These are phyloP conservation scores for Carassius auratus DNA, from an alignment of 2,113 vertebrate genomes.

Conservation along the genomic window DNA sequence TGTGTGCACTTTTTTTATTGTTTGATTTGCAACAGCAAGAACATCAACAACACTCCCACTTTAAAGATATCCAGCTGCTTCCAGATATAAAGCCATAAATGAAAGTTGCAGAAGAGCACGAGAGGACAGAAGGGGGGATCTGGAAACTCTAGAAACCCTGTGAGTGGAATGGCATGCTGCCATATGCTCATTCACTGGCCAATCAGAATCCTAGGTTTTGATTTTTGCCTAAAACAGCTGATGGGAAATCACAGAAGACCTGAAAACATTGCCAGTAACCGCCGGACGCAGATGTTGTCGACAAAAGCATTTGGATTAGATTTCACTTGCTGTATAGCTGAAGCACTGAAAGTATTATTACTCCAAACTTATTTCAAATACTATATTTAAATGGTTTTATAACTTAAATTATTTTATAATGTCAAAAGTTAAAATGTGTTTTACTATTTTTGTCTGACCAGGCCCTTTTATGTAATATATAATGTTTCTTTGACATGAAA, in stretches of 20 bases:
- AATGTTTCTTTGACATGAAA: background rate
- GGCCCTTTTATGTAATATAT: background rate
- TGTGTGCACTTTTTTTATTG: conserved; percentile 1
- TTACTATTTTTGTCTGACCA: background rate
- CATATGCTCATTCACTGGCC: conserved; percentile 10
- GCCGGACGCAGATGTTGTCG: conserved; percentile 4
- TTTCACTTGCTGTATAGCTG: background rate
- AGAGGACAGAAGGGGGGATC: background rate
- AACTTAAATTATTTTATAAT: background rate
- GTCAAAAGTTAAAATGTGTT: background rate
- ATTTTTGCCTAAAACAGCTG: background rate
- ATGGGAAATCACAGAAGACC: background rate
- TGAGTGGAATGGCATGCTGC: background rate
- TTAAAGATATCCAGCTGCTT: conserved; percentile 21
- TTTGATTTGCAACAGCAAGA: conserved; percentile 35
- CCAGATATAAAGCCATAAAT: background rate
- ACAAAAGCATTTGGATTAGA: background rate
- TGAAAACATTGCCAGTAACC: background rate
- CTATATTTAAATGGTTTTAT: conserved; percentile 28
- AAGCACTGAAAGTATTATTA: conserved; percentile 7
- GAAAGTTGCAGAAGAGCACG: background rate
- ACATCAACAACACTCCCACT: background rate
- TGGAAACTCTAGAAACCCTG: background rate
- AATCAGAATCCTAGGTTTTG: conserved; percentile 15
- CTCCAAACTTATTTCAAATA: background rate